Base-by-base conservation (phyloP, 2,888 invertebrate species). In the Hetaerina titia region DNA sequence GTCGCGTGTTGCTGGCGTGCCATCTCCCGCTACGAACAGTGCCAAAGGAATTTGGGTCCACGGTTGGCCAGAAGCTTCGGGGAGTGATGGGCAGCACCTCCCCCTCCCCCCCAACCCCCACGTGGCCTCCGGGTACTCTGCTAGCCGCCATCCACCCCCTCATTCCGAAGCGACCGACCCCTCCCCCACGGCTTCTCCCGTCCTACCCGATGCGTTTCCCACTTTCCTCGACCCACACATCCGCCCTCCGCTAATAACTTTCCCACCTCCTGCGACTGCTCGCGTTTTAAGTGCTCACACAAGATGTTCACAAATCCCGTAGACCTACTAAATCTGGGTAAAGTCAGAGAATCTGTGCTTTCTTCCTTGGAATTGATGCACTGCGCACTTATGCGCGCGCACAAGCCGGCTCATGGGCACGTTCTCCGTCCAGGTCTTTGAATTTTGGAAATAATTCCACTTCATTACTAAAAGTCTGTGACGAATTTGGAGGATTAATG, bases 41-140 rank as follows among this genome's bases (percentile, higher is more conserved):
- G 81, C 31, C 81, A 81, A 31, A 81, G 81, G 22, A 81, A 81
- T 81, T 31, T 81, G 81, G 81, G 81, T 81, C 81, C 81, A 13
- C 25, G 25, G 31, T 81, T 2, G 22, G 81, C 31, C 81, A 22
- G 81, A 25, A 81, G 81, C 81, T 31, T 81, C 45, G 45, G 45
- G 45, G 45, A 45, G 25, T 13, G 81, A 22, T 60, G 81, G 31
- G 31, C 81, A 22, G 22, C 22, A 25, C 81, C 22, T n/a, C 74
- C 31, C 31, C 81, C 81, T 4, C 45, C 45, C 45, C 45, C 45
- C 45, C 45, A 45, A 1, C 45, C 4, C 45, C 45, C 45, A 45
- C 45, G 45, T 45, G 45, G 45, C 45, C 45, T 4, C 45, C 45
- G 45, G 4, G 45, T 4, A 45, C 45, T 45, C 45, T 45, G 45